These are phyloP conservation scores for Oostethus manadensis DNA, from an alignment of 2,113 vertebrate species.

Conservation along the genomic window DNA sequence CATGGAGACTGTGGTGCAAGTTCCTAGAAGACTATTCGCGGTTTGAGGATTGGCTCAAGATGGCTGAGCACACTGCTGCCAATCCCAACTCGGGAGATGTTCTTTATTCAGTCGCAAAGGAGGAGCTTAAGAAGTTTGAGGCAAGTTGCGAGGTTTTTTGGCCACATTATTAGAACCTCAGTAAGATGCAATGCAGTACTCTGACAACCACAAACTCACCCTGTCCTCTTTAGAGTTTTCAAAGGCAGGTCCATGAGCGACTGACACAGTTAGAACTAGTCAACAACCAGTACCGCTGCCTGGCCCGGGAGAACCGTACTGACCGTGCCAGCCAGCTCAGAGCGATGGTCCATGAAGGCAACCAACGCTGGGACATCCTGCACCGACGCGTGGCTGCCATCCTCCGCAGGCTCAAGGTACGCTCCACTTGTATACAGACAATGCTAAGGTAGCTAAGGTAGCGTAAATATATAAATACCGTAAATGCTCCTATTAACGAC, in stretches of 20 bases:
- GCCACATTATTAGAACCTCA: neutral
- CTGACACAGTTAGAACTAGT: conserved; percentile 89
- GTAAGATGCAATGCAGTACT: no score
- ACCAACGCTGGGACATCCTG: conserved; percentile 88
- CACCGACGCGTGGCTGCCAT: conserved; percentile 80
- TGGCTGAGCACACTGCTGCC: conserved; percentile 78
- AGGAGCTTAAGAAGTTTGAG: conserved; percentile 94
- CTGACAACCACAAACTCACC: neutral
- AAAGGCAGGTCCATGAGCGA: conserved; percentile 84
- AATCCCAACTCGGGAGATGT: conserved; percentile 85
- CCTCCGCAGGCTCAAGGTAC: conserved; percentile 85
- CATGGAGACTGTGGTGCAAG: conserved; percentile 88
- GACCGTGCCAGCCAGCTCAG: conserved; percentile 84
- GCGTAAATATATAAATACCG: no score
- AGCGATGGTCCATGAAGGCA: conserved; percentile 84
- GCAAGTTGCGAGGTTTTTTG: conserved; percentile 54
- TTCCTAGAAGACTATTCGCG: conserved; percentile 88
- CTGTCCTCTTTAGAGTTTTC: conserved; percentile 74
- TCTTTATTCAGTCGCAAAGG: conserved; percentile 82
- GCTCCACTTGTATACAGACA: no score
- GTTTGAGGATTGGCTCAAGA: conserved; percentile 90
- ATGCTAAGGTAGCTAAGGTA: no score
- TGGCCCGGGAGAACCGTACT: conserved; percentile 88
- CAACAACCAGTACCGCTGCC: conserved; percentile 89
- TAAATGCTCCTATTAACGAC: no score